Evolutionary conservation across 1,140 invertebrate species (phyloP).

Genomic region (Propsilocerus akamusi): DNA sequence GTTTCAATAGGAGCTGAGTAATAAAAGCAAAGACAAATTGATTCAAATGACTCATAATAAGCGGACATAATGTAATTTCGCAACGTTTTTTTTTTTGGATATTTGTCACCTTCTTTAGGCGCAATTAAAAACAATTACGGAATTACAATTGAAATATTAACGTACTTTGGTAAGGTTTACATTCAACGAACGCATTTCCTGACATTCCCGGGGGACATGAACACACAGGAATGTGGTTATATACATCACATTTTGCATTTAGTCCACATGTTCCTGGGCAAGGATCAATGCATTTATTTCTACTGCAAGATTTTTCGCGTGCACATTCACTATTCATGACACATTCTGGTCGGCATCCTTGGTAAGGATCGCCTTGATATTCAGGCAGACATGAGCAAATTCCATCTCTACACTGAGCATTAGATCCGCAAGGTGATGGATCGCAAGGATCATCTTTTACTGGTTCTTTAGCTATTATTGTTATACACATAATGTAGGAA

Average conservation of each 20-base stretch:
- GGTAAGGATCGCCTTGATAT: constrained; percentile 70
- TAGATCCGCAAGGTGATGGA: constrained; percentile 66
- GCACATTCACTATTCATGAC: constrained; percentile 65
- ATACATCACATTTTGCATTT: constrained; percentile 55
- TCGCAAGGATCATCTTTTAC: constrained; percentile 40
- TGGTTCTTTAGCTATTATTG: constrained; percentile 8
- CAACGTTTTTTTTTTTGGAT: no score
- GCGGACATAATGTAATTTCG: constrained; percentile 7
- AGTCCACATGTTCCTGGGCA: constrained; percentile 60
- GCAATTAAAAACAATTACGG: no score
- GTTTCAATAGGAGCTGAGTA: constrained; percentile 10
- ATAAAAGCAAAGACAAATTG: constrained; percentile 4
- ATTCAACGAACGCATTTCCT: constrained; percentile 42
- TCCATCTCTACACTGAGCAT: constrained; percentile 62
- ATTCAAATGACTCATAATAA: constrained; percentile 21
- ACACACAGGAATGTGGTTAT: constrained; percentile 58
- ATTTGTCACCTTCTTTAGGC: no score
- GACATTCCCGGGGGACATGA: constrained; percentile 51
- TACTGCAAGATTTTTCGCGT: constrained; percentile 50
- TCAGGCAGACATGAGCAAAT: constrained; percentile 57
- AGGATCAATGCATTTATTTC: constrained; percentile 65
- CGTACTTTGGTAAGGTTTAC: constrained; percentile 11
- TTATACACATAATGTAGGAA: background rate
- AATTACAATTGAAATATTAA: background rate
- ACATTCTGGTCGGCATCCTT: constrained; percentile 66